Conservation (phyloP, 2,888 invertebrate species). For the Ophion ventricosus region DNA sequence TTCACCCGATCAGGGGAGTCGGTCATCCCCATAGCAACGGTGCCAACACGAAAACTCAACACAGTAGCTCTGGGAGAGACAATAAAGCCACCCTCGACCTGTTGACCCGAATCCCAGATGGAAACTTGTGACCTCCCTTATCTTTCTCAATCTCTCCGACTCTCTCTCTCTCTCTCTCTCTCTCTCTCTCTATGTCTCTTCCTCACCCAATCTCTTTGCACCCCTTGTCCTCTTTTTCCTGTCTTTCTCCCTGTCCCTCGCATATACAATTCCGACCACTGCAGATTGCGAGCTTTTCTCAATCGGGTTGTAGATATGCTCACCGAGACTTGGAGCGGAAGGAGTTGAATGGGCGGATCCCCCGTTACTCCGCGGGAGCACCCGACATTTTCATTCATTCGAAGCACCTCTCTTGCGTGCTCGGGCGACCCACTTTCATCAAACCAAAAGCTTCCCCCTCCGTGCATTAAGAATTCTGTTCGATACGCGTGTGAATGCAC, state of each 20-base stretch:
- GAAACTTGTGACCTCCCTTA: constrained; percentile 34
- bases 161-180: not conserved
- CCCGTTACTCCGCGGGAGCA: not conserved
- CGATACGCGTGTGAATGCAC: no score
- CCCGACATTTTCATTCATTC: constrained; percentile 35
- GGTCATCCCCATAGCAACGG: constrained; percentile 74
- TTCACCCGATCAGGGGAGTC: constrained; percentile 35
- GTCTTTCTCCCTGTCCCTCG: not conserved
- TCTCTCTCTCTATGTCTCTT: not conserved
- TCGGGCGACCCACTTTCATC: not conserved
- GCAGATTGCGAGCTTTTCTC: no score
- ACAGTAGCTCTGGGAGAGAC: constrained; percentile 7
- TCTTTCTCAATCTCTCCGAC: not conserved
- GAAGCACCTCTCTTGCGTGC: not conserved
- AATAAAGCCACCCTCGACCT: constrained; percentile 57
- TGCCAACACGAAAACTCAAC: not conserved
- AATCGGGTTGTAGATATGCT: no score
- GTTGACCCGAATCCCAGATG: constrained; percentile 63
- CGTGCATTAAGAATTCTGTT: no score
- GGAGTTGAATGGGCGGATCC: constrained; percentile 35
- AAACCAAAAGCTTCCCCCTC: no score
- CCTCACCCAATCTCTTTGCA: constrained; percentile 1
- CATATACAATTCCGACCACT: no score
- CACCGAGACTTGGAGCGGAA: not conserved
- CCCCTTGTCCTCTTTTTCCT: not conserved